Evolutionary conservation across 2,113 vertebrate species (phyloP).

Genomic region (Toxostoma redivivum): DNA sequence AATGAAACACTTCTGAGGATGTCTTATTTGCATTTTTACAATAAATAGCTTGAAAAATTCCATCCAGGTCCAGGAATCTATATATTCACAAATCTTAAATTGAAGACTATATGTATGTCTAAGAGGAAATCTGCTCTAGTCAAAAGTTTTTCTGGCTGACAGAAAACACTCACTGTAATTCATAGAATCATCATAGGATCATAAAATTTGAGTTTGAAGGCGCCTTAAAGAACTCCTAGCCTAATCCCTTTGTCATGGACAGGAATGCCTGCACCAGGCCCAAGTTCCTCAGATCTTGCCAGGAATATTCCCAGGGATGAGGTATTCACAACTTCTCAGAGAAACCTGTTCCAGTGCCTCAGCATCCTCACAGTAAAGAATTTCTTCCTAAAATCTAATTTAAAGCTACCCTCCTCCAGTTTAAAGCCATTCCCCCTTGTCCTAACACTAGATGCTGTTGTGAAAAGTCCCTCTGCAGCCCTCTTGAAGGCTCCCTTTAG

Average conservation of each 20-base stretch:
- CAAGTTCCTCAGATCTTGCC: not conserved
- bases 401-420: not conserved
- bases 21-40: not conserved
- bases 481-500: not conserved
- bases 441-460: not conserved
- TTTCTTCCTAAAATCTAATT: not conserved
- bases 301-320: not conserved
- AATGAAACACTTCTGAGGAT: not conserved
- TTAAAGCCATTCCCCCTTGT: not conserved
- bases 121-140: not conserved
- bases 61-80: not conserved
- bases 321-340: not conserved
- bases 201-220: not conserved
- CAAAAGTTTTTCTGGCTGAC: not conserved
- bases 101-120: not conserved
- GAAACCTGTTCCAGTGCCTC: not conserved
- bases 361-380: not conserved
- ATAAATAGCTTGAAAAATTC: not conserved
- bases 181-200: not conserved
- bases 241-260: not conserved
- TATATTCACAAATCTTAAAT: not conserved
- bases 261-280: not conserved
- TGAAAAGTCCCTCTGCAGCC: not conserved
- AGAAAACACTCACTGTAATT: not conserved
- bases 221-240: not conserved